These are phyloP conservation scores for Fregata magnificens DNA, from an alignment of 2,113 vertebrate species.

Conservation along the genomic window DNA sequence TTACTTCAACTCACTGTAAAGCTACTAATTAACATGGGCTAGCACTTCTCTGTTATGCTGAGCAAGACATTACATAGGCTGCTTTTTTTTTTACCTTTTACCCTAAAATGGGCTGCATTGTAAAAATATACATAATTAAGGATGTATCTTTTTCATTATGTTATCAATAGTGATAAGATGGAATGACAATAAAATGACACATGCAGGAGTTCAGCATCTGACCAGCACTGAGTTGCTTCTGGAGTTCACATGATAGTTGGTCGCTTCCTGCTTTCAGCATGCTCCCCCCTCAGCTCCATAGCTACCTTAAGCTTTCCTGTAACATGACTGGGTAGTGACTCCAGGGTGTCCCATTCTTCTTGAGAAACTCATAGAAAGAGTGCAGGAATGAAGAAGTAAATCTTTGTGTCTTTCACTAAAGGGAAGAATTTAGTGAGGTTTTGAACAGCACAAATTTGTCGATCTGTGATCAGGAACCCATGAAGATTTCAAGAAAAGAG, in stretches of 20 bases:
- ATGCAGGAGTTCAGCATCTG: neutral
- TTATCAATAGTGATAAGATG: neutral
- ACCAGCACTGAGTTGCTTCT: neutral
- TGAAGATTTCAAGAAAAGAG: neutral
- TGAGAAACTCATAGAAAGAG: neutral
- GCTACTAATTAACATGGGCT: neutral
- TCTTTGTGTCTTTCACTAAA: neutral
- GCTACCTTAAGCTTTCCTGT: neutral
- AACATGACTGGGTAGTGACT: neutral
- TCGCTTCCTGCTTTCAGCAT: neutral
- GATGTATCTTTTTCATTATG: neutral
- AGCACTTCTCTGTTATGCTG: neutral
- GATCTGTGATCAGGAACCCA: neutral
- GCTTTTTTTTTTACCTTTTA: neutral
- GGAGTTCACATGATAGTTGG: neutral
- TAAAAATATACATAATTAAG: neutral
- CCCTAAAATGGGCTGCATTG: neutral
- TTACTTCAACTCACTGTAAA: neutral
- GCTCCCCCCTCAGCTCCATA: neutral
- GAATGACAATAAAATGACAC: neutral
- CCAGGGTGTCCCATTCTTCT: neutral
- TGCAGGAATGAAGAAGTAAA: neutral
- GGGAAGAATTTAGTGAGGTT: neutral
- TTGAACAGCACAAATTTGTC: neutral
- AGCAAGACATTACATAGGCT: neutral